Conservation (phyloP, 2,113 vertebrate genomes). For the Pseudorectes ferrugineus region DNA sequence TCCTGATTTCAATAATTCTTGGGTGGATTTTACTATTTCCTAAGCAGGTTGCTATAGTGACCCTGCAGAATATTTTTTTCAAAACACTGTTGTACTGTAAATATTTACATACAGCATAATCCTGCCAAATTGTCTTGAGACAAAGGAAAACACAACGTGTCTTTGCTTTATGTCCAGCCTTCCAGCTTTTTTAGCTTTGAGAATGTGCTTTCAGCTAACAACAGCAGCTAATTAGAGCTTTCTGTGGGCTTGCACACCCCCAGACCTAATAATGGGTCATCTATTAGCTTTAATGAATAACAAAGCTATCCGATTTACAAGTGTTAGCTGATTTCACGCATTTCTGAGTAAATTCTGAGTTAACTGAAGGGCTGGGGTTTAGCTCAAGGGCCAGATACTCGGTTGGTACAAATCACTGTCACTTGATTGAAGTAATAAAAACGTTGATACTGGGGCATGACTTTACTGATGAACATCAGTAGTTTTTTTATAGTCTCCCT, state of each 20-base stretch:
- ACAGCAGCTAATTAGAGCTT: background rate
- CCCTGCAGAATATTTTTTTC: constrained; percentile 30
- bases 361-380: background rate
- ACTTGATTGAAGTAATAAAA: background rate
- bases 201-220: background rate
- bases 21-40: constrained; percentile 27
- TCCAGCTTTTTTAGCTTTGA: background rate
- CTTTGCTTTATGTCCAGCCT: constrained; percentile 28
- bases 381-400: background rate
- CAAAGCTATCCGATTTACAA: constrained; percentile 20
- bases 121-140: constrained; percentile 53
- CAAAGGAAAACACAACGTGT: constrained; percentile 26
- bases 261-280: constrained; percentile 50
- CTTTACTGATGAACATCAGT: background rate
- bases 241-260: background rate
- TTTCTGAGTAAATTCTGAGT: constrained; percentile 48
- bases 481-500: background rate
- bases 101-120: constrained; percentile 52
- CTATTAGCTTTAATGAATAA: constrained; percentile 61
- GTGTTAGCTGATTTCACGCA: constrained; percentile 46
- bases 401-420: background rate
- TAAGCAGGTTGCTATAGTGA: constrained; percentile 56
- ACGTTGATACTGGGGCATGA: background rate
- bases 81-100: constrained; percentile 48
- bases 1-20: background rate